phyloP scores from a whole-genome alignment of 2,797 vertebrate species.

The Clamator glandarius region DNA sequence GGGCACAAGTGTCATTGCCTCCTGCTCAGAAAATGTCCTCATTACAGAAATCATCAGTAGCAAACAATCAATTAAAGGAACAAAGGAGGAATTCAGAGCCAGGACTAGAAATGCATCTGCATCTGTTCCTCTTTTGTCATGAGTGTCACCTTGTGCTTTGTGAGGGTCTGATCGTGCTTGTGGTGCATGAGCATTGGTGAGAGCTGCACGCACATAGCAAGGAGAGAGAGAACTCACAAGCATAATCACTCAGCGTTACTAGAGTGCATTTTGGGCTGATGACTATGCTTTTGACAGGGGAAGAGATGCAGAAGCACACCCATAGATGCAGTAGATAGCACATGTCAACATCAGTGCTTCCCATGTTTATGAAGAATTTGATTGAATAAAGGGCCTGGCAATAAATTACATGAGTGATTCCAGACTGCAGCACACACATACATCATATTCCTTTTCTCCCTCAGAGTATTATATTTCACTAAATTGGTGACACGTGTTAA shows the following conservation, averaged over 20 bases:
- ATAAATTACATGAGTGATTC: not conserved
- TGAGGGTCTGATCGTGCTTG: not conserved
- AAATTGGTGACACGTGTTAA: not conserved
- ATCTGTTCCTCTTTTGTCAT: not conserved
- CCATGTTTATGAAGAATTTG: not conserved
- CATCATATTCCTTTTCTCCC: not conserved
- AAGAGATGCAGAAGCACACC: conserved; percentile 2
- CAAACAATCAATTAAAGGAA: conserved; percentile 29
- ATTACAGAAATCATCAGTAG: not conserved
- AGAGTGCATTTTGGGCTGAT: not conserved
- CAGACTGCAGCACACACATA: not conserved
- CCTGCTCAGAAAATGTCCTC: not conserved
- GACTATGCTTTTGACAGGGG: not conserved
- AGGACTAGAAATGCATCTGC: not conserved
- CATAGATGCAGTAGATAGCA: not conserved
- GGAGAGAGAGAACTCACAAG: not conserved
- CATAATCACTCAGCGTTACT: not conserved
- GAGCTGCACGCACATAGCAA: not conserved
- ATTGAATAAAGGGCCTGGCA: not conserved
- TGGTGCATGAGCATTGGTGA: fast-evolving
- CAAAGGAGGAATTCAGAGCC: not conserved
- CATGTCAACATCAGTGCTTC: not conserved
- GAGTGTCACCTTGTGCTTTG: not conserved
- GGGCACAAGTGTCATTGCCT: not conserved
- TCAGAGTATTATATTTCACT: not conserved